Base-by-base conservation (phyloP, 2,797 vertebrate genomes). In the Silurus lanzhouensis region DNA sequence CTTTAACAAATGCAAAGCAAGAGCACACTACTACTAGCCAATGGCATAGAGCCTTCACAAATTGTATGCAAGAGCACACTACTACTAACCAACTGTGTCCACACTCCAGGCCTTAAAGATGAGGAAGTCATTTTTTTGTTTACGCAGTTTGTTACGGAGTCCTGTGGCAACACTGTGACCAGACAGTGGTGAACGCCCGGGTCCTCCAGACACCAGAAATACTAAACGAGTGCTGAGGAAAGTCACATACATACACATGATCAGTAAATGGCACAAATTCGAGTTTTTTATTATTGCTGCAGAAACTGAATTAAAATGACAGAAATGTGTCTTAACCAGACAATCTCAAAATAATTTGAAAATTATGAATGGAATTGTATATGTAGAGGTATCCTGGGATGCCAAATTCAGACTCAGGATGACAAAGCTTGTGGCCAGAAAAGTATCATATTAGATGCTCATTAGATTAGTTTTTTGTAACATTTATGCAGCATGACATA, bases 31-130 rank as follows among this genome's bases (percentile, higher is more conserved):
- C 97, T 87, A 97, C 98, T 98, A 93, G 99, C 98, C 96, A 93
- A 99, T 38, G 38, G 38, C 38, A 38, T 38, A 38, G 38, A 38
- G 58, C 27, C 68, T 17, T 14, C 0, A 57, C 83, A 87, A 68
- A 79, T 74, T 79, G 25, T 6, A 25, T 19, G 81, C 74, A 2
- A 82, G 7, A 81, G 48, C 31, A 60, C 31, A 52, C 46, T 87
- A 97, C 97, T 87, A 97, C 98, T 98, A 93, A 99, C 98, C 96
- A 93, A 99, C 96, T 79, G 98, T 99, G 87, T 95, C 97, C 77
- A 99, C 97, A 63, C 96, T 95, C 70, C 94, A 87, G 0, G 97
- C 97, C 85, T 95, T 95, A 91, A 95, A 99, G 91, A 99, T 97
- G 84, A 99, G 96, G 88, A 99, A 99, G 87, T 98, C 97, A 0